Evolutionary conservation across 2,888 invertebrate species (phyloP), one percentile per base, ranked within the genome.

Genomic region (Nemurella pictetii): DNA sequence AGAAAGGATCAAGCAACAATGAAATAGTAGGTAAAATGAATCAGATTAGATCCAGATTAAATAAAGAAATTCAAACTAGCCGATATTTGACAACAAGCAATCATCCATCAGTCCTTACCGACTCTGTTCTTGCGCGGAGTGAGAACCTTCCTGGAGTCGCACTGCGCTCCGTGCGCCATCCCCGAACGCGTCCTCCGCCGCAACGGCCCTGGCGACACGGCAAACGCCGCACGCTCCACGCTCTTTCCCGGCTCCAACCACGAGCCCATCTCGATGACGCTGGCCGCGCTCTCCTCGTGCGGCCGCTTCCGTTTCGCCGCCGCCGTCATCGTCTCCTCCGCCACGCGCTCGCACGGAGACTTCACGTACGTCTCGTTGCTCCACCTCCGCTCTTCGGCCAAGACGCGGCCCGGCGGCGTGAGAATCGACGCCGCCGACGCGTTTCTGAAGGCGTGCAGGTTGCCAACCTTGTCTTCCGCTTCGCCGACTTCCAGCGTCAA

Each of bases 221-320:
- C 55, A 12, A 55, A 20, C 55, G 55, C 1, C 15, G 12, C n/a
- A 15, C 26, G 72, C 55, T 72, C 26, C 25, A 12, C 55, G 9
- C 0, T n/a, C 25, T 26, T 25, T 12, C 25, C n/a, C 20, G 80
- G 25, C 27, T 81, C 28, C 27, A 81, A 27, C 84, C 84, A 84
- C n/a, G 73, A 74, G 26, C 82, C 84, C 25, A 73, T 32, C 26
- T 30, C 81, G 25, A 84, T 84, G 0, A 84, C 82, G 75, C 74
- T 81, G 20, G 55, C 28, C n/a, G 80, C 84, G n/a, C 74, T 82
- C 20, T 82, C 82, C 5, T 29, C n/a, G 7, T 3, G n/a, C 73
- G 3, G 26, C 28, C 75, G 25, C 0, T 26, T 28, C 28, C 75
- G 25, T 1, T 26, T 28, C 25, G 5, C 75, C 26, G 27, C n/a